Conservation (phyloP, 2,797 vertebrate species). For the Periophthalmus magnuspinnatus region DNA sequence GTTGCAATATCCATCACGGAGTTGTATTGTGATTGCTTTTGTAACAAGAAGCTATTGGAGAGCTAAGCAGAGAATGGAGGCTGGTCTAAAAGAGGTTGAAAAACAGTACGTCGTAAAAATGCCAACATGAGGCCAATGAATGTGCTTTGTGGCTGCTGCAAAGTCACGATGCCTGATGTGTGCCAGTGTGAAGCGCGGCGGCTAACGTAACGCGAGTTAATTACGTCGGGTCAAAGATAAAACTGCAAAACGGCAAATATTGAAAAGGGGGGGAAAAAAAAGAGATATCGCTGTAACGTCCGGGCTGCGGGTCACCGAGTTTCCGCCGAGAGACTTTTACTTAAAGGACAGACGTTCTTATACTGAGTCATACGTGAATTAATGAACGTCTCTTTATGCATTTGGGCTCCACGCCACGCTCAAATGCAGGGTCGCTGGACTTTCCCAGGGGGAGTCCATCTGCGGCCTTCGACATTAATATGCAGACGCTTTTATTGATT, state of each 20-base stretch:
- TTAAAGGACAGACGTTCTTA: slow-evolving; percentile 1
- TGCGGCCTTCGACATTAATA: not conserved
- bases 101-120: slow-evolving; percentile 23
- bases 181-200: slow-evolving; percentile 38
- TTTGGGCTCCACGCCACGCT: slow-evolving; percentile 4
- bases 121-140: slow-evolving; percentile 29
- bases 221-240: slow-evolving; percentile 37
- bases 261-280: not conserved
- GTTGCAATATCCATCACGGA: slow-evolving; percentile 3
- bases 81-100: slow-evolving; percentile 18
- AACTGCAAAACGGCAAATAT: slow-evolving; percentile 21
- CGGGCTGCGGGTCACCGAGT: not conserved
- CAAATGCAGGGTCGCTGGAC: slow-evolving; percentile 1
- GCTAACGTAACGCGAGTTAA: slow-evolving; percentile 39
- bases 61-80: slow-evolving; percentile 2
- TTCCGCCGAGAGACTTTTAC: not conserved
- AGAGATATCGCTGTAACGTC: not conserved
- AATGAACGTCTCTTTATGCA: not conserved
- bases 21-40: slow-evolving; percentile 8
- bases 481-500: not conserved
- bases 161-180: slow-evolving; percentile 34
- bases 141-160: slow-evolving; percentile 37
- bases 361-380: slow-evolving; percentile 5
- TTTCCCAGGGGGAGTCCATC: slow-evolving; percentile 1
- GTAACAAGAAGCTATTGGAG: slow-evolving; percentile 7